Conservation (phyloP, 2,888 invertebrate species). For the Drosophila ustulata region DNA sequence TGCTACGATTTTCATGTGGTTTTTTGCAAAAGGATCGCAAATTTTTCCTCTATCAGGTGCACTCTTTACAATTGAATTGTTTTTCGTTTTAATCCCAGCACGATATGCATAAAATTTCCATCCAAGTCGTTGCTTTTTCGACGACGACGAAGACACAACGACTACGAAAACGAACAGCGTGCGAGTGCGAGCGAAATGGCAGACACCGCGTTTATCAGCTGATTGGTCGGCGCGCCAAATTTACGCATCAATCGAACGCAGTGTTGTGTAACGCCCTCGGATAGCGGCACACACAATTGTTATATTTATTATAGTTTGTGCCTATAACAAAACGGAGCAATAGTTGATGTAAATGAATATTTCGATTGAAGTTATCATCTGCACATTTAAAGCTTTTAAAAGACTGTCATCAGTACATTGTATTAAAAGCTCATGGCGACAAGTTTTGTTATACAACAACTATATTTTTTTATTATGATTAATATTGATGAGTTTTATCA, state of each 20-base stretch:
- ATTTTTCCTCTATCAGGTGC: conserved; percentile 63
- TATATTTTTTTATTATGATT: background rate
- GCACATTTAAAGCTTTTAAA: background rate
- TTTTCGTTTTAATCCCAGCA: conserved; percentile 52
- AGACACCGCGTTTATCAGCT: conserved; percentile 72
- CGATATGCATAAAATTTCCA: conserved; percentile 70
- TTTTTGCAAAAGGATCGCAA: conserved; percentile 74
- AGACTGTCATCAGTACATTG: background rate
- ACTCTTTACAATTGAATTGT: conserved; percentile 44
- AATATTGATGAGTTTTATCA: background rate
- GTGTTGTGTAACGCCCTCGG: conserved; percentile 58
- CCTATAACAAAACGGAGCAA: background rate
- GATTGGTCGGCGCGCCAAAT: conserved; percentile 78
- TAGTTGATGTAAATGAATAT: background rate
- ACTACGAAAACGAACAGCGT: conserved; percentile 68
- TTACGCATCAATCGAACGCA: conserved; percentile 74
- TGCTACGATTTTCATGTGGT: conserved; percentile 72
- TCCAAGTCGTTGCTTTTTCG: conserved; percentile 70
- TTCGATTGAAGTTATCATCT: background rate
- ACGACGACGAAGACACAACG: conserved; percentile 72
- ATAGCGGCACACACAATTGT: conserved; percentile 37
- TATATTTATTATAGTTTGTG: background rate
- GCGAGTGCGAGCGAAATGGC: conserved; percentile 74
- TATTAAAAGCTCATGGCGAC: background rate
- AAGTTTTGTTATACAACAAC: background rate